Percentiles rank a stretch among this genome's conserved stretches.
phyloP scores from a whole-genome alignment of 2,113 vertebrate genomes.

The Hippolais icterina region DNA sequence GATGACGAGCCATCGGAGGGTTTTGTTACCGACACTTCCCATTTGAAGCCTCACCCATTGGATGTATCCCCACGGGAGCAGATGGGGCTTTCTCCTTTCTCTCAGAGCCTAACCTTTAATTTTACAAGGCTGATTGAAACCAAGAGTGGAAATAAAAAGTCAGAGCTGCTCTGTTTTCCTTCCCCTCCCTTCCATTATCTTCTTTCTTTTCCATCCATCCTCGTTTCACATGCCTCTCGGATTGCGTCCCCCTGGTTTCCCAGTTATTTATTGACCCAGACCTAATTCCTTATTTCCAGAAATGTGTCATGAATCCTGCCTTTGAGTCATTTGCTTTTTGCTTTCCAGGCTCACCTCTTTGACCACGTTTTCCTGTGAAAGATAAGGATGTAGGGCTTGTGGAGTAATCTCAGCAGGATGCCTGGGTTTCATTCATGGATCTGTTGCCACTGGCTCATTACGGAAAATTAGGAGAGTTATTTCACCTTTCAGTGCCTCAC shows the following conservation, averaged over 20 bases:
- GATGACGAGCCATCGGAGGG: rapidly evolving
- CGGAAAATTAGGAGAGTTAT: conserved; percentile 38
- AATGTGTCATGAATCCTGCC: conserved; percentile 58
- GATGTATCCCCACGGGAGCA: neutral
- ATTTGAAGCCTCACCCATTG: neutral
- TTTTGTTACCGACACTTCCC: rapidly evolving
- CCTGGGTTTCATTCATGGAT: conserved; percentile 61
- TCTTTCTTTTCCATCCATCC: conserved; percentile 58
- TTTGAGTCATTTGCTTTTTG: conserved; percentile 41
- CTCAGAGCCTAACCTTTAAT: conserved; percentile 26
- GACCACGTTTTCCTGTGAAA: conserved; percentile 34
- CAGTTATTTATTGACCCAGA: conserved; percentile 64
- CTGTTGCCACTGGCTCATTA: conserved; percentile 49
- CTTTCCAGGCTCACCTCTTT: conserved; percentile 60
- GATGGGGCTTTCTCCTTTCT: neutral
- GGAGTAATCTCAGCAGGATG: conserved; percentile 46
- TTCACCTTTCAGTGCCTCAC: conserved; percentile 63
- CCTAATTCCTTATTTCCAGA: conserved; percentile 63
- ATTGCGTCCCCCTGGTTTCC: conserved; percentile 48
- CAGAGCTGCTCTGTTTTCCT: conserved; percentile 42
- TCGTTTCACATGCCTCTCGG: conserved; percentile 35
- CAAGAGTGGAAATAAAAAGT: conserved; percentile 63
- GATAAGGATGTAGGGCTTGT: conserved; percentile 29
- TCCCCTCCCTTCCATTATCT: conserved; percentile 64
- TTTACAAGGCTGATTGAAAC: conserved; percentile 55